Evolutionary conservation across 2,888 invertebrate genomes (phyloP).

Genomic region (Rhagophthalmus giganteus): DNA sequence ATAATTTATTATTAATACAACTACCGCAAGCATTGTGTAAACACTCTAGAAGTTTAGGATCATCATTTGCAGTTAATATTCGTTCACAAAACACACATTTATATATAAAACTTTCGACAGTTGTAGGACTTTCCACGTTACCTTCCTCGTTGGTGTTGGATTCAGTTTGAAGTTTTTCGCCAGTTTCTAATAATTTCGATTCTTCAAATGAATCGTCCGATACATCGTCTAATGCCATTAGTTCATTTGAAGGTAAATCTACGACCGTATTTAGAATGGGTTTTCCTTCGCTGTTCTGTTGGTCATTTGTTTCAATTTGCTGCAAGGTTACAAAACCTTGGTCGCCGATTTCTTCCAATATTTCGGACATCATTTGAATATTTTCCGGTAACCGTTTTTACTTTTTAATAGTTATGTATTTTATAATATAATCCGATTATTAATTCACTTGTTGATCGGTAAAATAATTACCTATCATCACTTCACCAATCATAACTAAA

Average conservation of each 20-base stretch:
- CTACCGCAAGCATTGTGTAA: constrained; percentile 81
- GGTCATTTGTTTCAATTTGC: constrained; percentile 24
- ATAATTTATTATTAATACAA: constrained; percentile 72
- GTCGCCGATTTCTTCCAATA: constrained; percentile 25
- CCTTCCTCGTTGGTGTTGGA: constrained; percentile 38
- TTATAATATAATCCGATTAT: neutral
- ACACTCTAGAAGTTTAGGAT: constrained; percentile 84
- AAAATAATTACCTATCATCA: constrained; percentile 6
- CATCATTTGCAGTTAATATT: constrained; percentile 60
- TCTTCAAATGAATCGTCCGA: constrained; percentile 9
- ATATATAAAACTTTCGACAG: constrained; percentile 47
- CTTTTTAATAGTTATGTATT: constrained; percentile 1
- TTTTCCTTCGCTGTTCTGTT: constrained; percentile 8
- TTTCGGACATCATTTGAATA: constrained; percentile 34
- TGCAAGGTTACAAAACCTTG: constrained; percentile 28
- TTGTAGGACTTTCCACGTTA: constrained; percentile 52
- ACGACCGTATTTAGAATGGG: constrained; percentile 12
- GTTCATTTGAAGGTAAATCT: constrained; percentile 5
- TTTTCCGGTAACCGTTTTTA: neutral
- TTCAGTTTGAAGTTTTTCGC: constrained; percentile 4
- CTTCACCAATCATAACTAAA: too few species aligned
- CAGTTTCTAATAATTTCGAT: constrained; percentile 5
- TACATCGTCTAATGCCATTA: constrained; percentile 7
- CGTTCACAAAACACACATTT: constrained; percentile 57
- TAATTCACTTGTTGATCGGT: constrained; percentile 35